Evolutionary conservation across 1,140 invertebrate species (phyloP), one percentile per base, ranked within the genome.

Genomic region (Aphelinus atriplicis): DNA sequence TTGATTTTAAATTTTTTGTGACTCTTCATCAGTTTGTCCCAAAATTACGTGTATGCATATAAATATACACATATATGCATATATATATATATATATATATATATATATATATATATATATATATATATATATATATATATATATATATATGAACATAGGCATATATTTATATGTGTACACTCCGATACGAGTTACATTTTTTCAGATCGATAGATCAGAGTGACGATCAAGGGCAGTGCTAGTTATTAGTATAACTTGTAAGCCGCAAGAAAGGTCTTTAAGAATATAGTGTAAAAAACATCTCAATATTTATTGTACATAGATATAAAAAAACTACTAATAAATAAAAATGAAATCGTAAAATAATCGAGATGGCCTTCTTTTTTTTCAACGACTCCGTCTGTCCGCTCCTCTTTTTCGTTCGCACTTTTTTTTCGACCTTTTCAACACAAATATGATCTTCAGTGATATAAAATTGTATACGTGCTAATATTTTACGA

Each of bases 281-380:
- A 84, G 76, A 75, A 79, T 80, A 82, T 87, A 87, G 81, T 88
- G 86, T 88, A 87, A 86, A 87, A 26, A 87, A 83, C 84, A 83
- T 81, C 81, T 87, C 84, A 86, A 87, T 88, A 88, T 88, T 87
- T 88, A 87, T 88, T 88, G 86, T 88, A 88, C 85, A 87, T 88
- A 88, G 81, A 85, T 85, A 84, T 87, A 84, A 86, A 84, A 86
- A 86, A 84, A 78, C 81, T 87, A 88, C 83, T 87, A 87, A 87
- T 85, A 85, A 87, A 86, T 87, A 86, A 86, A 87, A 85, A 81
- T 80, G 77, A 83, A 84, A 82, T 80, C 81, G 82, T 84, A 84
- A 84, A 83, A 82, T 81, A 75, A 51, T 60, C 45, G 58, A 63
- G 69, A 67, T 42, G 42, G 50, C 7, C 47, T 78, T 76, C 42